Evolutionary conservation across 2,113 vertebrate species (phyloP), one percentile per base, ranked within the genome.

Genomic region (Catharus bicknelli): DNA sequence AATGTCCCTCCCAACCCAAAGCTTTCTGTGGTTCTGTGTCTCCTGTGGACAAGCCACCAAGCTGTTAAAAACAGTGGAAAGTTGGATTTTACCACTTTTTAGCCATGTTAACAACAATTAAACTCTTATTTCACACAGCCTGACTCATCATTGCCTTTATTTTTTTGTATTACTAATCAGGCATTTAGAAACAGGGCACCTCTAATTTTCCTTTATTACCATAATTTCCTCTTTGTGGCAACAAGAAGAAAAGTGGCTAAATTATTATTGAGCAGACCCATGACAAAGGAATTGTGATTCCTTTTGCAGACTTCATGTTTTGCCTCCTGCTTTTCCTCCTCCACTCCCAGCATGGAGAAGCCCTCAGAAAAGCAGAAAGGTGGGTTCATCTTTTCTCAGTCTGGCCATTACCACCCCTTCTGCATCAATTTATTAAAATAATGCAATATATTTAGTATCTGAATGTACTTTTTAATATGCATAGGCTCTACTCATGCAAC

Each of bases 321-420:
- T n/a, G 15, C 16, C n/a, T 81, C 12, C 26, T 45, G 7, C 17
- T 11, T 67, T 82, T 74, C 26, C 47, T 86, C 40, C 3, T 42
- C 21, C 14, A 8, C 11, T 32, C 6, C 9, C 11, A 1, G 17
- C 11, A 16, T 1, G 8, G 27, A 84, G 47, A 12, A 53, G 2
- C 16, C 42, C 11, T 61, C 17, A 19, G 16, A 29, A 68, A 79
- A 68, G 11, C 16, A 63, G 19, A 50, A 18, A 3, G 1, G 51
- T 20, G 8, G 11, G 2, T 16, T 68, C 18, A 22, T 19, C 11
- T 5, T 1, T 34, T 61, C 27, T 53, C 38, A 13, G 5, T 53
- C 43, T 68, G 27, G 10, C 6, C 9, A 22, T 48, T 74, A 21
- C 11, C 3, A 2, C 26, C 20, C 1, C 16, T 68, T 43, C 27